phyloP scores from a whole-genome alignment of 64 coral and sea anemone species.

The Montipora efflorescens region DNA sequence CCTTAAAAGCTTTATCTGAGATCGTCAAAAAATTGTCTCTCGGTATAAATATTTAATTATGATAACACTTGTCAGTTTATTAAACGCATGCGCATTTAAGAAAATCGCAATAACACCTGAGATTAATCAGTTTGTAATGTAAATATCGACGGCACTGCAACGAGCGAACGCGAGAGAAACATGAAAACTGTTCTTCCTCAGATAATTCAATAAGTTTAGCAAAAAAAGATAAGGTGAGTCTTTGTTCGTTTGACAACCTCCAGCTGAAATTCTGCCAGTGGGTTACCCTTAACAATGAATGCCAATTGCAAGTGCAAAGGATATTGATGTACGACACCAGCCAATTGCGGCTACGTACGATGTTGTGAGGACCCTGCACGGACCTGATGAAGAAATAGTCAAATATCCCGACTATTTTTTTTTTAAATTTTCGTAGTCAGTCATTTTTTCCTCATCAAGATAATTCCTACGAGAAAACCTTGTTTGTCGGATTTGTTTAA shows the following conservation, averaged over 20 bases:
- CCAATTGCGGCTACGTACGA: too few relatives aligned
- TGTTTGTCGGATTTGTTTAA: too few relatives aligned
- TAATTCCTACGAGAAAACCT: too few relatives aligned
- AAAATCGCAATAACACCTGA: neutral
- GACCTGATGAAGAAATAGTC: too few relatives aligned
- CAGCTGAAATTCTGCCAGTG: neutral
- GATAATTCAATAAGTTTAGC: neutral
- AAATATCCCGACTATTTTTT: too few relatives aligned
- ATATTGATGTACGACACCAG: neutral
- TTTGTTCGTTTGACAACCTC: neutral
- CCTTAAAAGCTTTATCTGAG: neutral
- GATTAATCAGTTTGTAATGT: neutral
- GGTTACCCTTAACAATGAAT: neutral
- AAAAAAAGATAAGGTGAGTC: neutral
- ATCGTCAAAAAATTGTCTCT: neutral
- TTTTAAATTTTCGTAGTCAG: too few relatives aligned
- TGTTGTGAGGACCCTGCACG: too few relatives aligned
- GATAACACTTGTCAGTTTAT: neutral
- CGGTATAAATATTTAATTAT: conserved; percentile 34
- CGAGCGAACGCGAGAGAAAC: neutral
- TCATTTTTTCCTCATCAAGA: too few relatives aligned
- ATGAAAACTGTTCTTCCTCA: neutral
- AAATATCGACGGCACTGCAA: neutral
- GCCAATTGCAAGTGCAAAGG: too few relatives aligned
- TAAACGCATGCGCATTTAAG: conserved; percentile 9